These are phyloP conservation scores for Drosophila affinis DNA, from an alignment of 2,888 invertebrate genomes.

Conservation along the genomic window DNA sequence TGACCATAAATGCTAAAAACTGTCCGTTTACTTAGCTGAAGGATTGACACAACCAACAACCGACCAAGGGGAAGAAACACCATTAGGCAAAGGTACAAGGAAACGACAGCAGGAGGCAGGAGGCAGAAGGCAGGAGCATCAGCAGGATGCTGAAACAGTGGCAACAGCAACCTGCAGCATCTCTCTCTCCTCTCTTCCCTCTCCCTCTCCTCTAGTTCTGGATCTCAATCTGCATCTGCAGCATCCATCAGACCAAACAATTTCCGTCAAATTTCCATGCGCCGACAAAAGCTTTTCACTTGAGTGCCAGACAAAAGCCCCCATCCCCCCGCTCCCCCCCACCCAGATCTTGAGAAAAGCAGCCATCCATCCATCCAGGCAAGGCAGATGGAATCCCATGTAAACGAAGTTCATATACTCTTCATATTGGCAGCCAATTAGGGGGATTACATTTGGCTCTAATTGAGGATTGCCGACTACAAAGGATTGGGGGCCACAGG, in stretches of 20 bases:
- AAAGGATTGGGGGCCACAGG: not conserved
- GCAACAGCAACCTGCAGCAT: not conserved
- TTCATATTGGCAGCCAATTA: constrained; percentile 30
- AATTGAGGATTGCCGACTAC: not conserved
- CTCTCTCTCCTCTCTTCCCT: not conserved
- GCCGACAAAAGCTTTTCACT: constrained; percentile 79
- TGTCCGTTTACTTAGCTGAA: constrained; percentile 68
- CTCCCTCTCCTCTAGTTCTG: not conserved
- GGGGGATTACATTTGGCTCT: constrained; percentile 3
- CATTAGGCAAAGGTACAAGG: constrained; percentile 54
- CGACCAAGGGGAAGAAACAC: constrained; percentile 18
- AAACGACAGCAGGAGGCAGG: constrained; percentile 9
- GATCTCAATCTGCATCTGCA: constrained; percentile 55
- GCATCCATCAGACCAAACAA: constrained; percentile 79
- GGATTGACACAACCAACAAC: constrained; percentile 41
- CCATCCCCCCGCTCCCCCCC: not conserved
- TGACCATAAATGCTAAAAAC: constrained; percentile 59
- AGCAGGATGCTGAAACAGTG: not conserved
- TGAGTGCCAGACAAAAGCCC: constrained; percentile 75
- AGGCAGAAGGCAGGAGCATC: not conserved
- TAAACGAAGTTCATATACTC: constrained; percentile 25
- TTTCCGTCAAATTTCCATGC: constrained; percentile 79
- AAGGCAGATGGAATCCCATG: not conserved
- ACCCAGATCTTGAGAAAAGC: not conserved
- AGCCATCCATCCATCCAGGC: constrained; percentile 3